These are phyloP conservation scores for Rhinichthys osculus DNA, from an alignment of 2,797 vertebrate species.

Conservation along the genomic window DNA sequence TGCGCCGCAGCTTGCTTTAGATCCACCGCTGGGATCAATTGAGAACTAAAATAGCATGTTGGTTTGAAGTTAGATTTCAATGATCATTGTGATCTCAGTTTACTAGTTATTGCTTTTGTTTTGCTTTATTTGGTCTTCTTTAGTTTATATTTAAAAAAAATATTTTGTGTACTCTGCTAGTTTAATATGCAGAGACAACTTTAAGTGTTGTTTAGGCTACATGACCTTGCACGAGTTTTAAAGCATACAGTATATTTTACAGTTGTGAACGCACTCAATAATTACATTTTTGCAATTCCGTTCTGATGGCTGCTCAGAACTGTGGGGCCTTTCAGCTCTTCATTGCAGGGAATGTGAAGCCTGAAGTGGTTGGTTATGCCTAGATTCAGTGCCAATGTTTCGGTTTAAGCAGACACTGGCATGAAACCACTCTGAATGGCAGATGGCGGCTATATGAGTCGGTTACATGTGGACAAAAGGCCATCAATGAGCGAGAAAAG, in stretches of 20 bases:
- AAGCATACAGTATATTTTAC: neutral
- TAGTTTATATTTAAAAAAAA: neutral
- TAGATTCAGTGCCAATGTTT: constrained; percentile 34
- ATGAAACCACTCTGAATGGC: constrained; percentile 13
- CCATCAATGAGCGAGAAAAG: constrained; percentile 12
- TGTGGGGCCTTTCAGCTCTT: neutral
- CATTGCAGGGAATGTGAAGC: neutral
- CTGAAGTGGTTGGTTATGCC: constrained; percentile 20
- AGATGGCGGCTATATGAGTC: constrained; percentile 37
- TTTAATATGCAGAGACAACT: neutral
- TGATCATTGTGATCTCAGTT: neutral
- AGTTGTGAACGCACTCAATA: neutral
- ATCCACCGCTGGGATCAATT: neutral
- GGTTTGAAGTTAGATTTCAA: neutral
- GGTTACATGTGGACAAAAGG: constrained; percentile 43
- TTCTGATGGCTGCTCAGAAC: neutral
- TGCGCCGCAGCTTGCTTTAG: neutral
- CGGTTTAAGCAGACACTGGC: constrained; percentile 18
- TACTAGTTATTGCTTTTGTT: neutral
- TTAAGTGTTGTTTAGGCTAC: constrained; percentile 4
- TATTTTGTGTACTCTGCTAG: neutral
- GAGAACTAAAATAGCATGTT: constrained; percentile 5
- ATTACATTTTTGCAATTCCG: neutral
- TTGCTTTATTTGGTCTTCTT: neutral
- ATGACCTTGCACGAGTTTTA: neutral